Evolutionary conservation across 2,113 vertebrate genomes (phyloP), one percentile per base, ranked within the genome.

Genomic region (Hemichromis elongatus): DNA sequence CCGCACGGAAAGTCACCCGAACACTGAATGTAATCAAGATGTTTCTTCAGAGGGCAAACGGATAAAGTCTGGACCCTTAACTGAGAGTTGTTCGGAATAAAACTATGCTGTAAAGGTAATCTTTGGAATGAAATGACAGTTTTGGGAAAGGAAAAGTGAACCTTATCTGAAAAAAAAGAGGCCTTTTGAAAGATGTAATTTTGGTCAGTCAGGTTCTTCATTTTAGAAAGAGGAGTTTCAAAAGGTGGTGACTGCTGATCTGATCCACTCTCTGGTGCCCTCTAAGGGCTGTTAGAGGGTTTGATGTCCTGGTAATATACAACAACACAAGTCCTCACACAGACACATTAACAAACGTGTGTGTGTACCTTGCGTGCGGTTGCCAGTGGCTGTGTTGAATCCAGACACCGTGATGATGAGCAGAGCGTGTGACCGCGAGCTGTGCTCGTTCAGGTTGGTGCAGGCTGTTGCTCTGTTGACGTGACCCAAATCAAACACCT

Each of bases 361-460:
- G 47, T 50, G 14, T 94, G 54, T 88, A 98, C 98, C 98, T 68
- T 97, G 96, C 45, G 98, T 98, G 54, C 97, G 95, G 50, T 96
- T 96, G 18, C 98, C 97, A 0, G 98, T 99, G 81, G 97, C 96
- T 84, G 93, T 86, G 94, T 99, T 98, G 2, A 96, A 91, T 1
- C 98, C 98, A 0, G 90, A 94, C 68, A 99, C 97, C 0, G 96
- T 97, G 93, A 99, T 75, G 19, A 99, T 97, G 81, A 99, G 97
- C 82, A 99, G 97, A 5, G 98, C 98, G 0, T 99, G 98, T 0
- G 98, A 99, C 11, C 98, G 97, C 2, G 98, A 99, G 94, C 98
- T 99, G 95, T 97, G 98, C 54, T 98, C 97, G 0, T 99, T 99
- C 84, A 99, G 96, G 95, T 98, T 97, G 88, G 98, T 99, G 93